These are phyloP conservation scores for Rutilus rutilus DNA, from an alignment of 2,113 vertebrate genomes.

Conservation along the genomic window DNA sequence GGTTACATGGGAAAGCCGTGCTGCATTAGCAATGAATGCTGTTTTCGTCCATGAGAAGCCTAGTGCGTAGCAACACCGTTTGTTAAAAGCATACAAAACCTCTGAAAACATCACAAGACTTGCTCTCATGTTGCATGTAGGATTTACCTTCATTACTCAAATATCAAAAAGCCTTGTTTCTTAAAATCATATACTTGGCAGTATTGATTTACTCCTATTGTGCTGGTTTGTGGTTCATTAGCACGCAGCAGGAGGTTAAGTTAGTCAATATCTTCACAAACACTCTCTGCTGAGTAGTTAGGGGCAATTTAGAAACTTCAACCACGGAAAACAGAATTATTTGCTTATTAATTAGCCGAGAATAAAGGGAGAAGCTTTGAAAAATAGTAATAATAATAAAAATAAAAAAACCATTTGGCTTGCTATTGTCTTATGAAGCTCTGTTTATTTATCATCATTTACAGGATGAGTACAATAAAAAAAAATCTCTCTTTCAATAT, in stretches of 20 bases:
- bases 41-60: background rate
- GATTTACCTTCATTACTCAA: conserved; percentile 10
- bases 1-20: background rate
- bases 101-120: conserved; percentile 10
- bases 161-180: conserved; percentile 45
- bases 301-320: background rate
- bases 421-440: background rate
- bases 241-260: conserved; percentile 63
- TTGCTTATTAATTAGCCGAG: conserved; percentile 3
- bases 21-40: conserved; percentile 30
- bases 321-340: background rate
- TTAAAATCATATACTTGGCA: conserved; percentile 71
- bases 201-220: conserved; percentile 70
- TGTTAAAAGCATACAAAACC: background rate
- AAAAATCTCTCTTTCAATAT: background rate
- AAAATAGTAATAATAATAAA: background rate
- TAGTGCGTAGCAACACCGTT: conserved; percentile 65
- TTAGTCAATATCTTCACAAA: conserved; percentile 71
- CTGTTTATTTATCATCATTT: background rate
- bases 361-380: background rate
- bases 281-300: conserved; percentile 45
- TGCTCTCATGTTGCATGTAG: background rate
- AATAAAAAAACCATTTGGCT: background rate
- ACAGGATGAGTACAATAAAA: background rate
- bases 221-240: conserved; percentile 68